phyloP scores from a whole-genome alignment of 2,888 invertebrate species.

The Dasysyrphus albostriatus region DNA sequence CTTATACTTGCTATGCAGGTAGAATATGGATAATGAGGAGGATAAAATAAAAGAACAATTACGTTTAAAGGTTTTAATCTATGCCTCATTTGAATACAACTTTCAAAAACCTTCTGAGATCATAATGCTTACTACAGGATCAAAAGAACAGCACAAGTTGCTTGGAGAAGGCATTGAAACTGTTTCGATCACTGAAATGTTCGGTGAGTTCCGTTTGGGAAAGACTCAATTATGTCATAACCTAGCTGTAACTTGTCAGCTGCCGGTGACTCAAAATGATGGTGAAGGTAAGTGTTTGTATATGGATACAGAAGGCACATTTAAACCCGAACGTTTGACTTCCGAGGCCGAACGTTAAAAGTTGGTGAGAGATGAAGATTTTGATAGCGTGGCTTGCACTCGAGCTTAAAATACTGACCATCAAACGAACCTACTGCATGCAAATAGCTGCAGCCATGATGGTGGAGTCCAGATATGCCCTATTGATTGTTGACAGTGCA shows the following conservation, averaged over 20 bases:
- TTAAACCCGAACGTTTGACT: slow-evolving; percentile 96
- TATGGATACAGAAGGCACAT: slow-evolving; percentile 99
- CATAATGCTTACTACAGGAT: slow-evolving; percentile 97
- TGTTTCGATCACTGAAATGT: slow-evolving; percentile 98
- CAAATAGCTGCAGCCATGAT: slow-evolving; percentile 98
- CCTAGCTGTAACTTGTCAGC: slow-evolving; percentile 98
- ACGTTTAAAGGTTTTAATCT: too few species aligned
- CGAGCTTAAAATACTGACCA: slow-evolving; percentile 99
- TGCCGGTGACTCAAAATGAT: slow-evolving; percentile 98
- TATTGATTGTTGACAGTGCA: slow-evolving; percentile 98
- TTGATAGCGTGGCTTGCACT: slow-evolving; percentile 99
- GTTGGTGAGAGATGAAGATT: slow-evolving; percentile 92
- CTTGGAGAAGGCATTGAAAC: slow-evolving; percentile 98
- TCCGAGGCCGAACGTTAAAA: slow-evolving; percentile 96
- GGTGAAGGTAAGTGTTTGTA: slow-evolving; percentile 99
- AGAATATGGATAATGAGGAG: too few species aligned
- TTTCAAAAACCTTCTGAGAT: slow-evolving; percentile 98
- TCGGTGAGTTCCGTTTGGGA: slow-evolving; percentile 99
- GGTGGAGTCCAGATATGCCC: slow-evolving; percentile 97
- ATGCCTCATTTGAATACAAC: too few species aligned
- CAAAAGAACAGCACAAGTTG: slow-evolving; percentile 95
- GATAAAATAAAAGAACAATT: too few species aligned
- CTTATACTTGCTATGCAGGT: too few species aligned
- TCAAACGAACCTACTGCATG: slow-evolving; percentile 94
- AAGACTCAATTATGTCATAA: slow-evolving; percentile 99